Evolutionary conservation across 2,888 invertebrate species (phyloP), one percentile per base, ranked within the genome.

Genomic region (Hyposoter didymator): DNA sequence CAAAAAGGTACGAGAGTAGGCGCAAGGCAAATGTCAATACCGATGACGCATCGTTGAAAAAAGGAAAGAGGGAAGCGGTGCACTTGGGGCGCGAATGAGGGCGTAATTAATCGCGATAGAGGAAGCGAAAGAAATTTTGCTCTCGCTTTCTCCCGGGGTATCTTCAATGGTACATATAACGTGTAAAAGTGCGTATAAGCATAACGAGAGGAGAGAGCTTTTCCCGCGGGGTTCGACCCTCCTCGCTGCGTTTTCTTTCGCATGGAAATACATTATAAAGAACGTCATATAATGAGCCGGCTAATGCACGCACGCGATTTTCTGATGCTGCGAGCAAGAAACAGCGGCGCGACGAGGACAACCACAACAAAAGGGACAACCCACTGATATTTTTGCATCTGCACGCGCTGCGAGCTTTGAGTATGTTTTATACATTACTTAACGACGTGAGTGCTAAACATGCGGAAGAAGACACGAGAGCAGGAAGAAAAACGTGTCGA

Each of bases 11-110:
- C 79, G 76, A 64, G 67, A 83, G 79, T 88, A 84, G 87, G 89
- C 86, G 87, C 91, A 91, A 90, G 91, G 92, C 92, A 93, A 93
- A 93, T 93, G 92, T 93, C 92, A 93, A 91, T 93, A 92, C 92
- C 91, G 91, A 87, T 88, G 88, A 90, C 90, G 90, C 91, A 90
- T 91, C 88, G 75, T 82, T 87, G 78, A 74, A 79, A 85, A 84
- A 74, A 73, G 76, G 80, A 88, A 89, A 88, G 89, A 87, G 75
- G 73, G 43, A 67, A 87, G 76, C n/a, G n/a, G 87, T 86, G 88
- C 86, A 89, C 89, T 89, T 90, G 89, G 91, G 91, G 93, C 91
- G 93, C 90, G 92, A 93, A 93, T 91, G 92, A 92, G 93, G 90
- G 93, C 93, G 92, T 93, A 91, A 93, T 93, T 93, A 93, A 93